These are phyloP conservation scores for Acrocephalus kingi DNA, from an alignment of 2,113 vertebrate genomes.

Conservation along the genomic window DNA sequence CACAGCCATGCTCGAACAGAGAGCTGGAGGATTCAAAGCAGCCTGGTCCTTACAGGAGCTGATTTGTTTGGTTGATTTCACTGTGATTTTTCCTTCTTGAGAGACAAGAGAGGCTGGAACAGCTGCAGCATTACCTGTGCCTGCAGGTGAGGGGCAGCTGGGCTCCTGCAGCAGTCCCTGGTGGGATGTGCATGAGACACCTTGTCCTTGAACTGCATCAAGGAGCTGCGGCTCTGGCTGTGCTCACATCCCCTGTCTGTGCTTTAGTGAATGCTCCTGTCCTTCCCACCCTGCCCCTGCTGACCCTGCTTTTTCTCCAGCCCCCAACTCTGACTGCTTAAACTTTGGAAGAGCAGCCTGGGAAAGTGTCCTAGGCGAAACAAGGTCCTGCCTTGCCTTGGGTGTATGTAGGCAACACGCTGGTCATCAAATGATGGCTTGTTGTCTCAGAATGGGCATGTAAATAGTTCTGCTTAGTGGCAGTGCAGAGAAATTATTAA, in stretches of 20 bases:
- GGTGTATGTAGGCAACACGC: too few relatives aligned
- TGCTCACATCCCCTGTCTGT: background rate
- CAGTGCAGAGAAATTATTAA: conserved; percentile 67
- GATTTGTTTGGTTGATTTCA: background rate
- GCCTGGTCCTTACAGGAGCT: conserved; percentile 44
- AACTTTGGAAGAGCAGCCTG: background rate
- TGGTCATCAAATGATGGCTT: background rate
- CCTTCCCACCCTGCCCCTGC: background rate
- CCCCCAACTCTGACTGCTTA: background rate
- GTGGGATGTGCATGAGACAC: background rate
- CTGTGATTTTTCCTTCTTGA: background rate
- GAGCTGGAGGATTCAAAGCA: conserved; percentile 51
- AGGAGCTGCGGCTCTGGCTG: background rate
- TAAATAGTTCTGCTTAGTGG: conserved; percentile 53
- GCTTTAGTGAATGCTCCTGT: background rate
- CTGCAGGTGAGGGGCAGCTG: background rate
- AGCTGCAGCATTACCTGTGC: background rate
- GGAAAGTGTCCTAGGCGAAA: background rate
- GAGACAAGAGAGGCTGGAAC: background rate
- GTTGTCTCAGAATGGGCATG: background rate
- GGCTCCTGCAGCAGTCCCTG: background rate
- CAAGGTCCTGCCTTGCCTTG: background rate
- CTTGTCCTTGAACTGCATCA: background rate
- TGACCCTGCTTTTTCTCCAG: background rate
- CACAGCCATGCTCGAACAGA: conserved; percentile 44